Conservation (phyloP, 2,797 vertebrate genomes). For the Cossypha caffra region DNA sequence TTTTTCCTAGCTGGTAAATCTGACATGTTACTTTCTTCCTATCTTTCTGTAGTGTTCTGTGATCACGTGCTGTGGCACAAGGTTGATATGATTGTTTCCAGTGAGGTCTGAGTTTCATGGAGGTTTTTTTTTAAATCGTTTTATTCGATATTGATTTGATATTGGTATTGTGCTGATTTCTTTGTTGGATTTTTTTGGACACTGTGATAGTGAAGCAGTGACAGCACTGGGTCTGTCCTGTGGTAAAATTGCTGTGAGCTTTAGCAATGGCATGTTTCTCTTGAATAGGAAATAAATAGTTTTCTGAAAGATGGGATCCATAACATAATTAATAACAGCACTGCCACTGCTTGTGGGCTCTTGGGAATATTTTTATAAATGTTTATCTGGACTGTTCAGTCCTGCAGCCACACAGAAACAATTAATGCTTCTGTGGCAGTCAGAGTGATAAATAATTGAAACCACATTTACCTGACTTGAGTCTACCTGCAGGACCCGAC, state of each 20-base stretch:
- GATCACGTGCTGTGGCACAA: fast-evolving
- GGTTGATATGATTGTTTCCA: not conserved
- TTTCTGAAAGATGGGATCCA: not conserved
- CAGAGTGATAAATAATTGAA: not conserved
- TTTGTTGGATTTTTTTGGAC: not conserved
- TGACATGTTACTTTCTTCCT: not conserved
- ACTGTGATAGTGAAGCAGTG: not conserved
- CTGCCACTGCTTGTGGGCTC: not conserved
- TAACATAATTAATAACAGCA: not conserved
- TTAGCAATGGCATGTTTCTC: not conserved
- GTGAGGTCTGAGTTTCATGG: not conserved
- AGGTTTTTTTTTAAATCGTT: fast-evolving
- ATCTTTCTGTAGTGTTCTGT: not conserved
- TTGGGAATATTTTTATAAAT: not conserved
- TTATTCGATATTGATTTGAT: fast-evolving
- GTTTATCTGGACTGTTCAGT: not conserved
- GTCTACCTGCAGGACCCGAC: not conserved
- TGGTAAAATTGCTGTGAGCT: not conserved
- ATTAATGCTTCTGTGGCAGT: not conserved
- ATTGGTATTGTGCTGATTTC: not conserved
- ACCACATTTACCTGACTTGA: not conserved
- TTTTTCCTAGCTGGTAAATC: not conserved
- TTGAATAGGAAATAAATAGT: not conserved
- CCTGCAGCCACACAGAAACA: not conserved
- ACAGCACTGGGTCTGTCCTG: not conserved